phyloP scores from a whole-genome alignment of 2,113 vertebrate species.

The Mus pahari region DNA sequence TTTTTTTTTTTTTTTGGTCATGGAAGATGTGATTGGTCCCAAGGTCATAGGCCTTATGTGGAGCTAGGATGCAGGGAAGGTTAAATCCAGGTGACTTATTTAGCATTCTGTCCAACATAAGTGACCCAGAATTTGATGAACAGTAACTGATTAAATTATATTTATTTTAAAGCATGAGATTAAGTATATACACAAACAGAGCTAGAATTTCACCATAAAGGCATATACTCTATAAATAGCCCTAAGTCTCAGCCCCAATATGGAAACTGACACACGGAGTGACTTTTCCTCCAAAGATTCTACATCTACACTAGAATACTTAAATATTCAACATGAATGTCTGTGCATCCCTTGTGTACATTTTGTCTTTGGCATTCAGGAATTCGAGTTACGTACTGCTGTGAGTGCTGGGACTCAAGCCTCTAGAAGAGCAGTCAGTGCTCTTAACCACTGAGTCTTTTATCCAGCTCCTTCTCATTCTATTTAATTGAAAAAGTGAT shows the following conservation, averaged over 20 bases:
- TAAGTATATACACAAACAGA: not conserved
- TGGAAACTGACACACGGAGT: not conserved
- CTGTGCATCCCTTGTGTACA: not conserved
- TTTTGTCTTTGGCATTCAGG: not conserved
- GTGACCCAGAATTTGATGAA: not conserved
- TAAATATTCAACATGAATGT: not conserved
- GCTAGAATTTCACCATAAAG: not conserved
- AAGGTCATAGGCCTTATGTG: not conserved
- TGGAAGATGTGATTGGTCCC: not conserved
- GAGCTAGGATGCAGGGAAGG: not conserved
- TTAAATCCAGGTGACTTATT: not conserved
- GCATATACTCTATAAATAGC: not conserved
- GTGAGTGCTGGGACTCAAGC: not conserved
- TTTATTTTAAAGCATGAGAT: not conserved
- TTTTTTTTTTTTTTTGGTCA: not conserved
- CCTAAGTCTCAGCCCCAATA: not conserved
- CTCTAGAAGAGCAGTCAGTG: not conserved
- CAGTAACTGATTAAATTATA: not conserved
- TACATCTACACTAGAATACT: not conserved
- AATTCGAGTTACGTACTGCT: not conserved
- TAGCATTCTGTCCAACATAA: not conserved
- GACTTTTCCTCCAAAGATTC: not conserved
- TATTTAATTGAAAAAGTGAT: not conserved
- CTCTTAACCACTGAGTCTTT: not conserved
- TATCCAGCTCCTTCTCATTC: too few relatives aligned